These are phyloP conservation scores for Nematopogon swammerdamellus DNA, from an alignment of 2,888 invertebrate species.

Conservation along the genomic window DNA sequence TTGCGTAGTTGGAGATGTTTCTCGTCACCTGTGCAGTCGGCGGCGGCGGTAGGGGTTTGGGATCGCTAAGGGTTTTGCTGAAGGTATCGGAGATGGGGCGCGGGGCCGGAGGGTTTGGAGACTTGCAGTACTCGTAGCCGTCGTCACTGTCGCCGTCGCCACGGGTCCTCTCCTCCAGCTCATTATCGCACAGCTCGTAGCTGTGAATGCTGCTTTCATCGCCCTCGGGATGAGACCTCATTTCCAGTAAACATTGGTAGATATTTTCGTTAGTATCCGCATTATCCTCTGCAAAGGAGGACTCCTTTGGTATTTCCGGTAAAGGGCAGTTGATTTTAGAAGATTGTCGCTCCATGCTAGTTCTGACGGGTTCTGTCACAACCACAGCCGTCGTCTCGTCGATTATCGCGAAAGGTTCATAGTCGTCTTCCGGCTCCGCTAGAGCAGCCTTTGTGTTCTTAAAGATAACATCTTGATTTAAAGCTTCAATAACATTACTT, in stretches of 20 bases:
- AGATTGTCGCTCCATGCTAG: slow-evolving; percentile 20
- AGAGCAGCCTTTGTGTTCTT: slow-evolving; percentile 24
- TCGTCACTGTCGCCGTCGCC: slow-evolving; percentile 49
- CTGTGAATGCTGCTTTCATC: slow-evolving; percentile 50
- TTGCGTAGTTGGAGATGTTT: slow-evolving; percentile 32
- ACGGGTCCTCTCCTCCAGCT: slow-evolving; percentile 39
- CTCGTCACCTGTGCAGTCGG: slow-evolving; percentile 13
- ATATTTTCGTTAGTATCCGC: slow-evolving; percentile 29
- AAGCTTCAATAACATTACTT: slow-evolving; percentile 43
- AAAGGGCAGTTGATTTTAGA: slow-evolving; percentile 48
- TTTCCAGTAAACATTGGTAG: slow-evolving; percentile 44
- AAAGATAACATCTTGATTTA: slow-evolving; percentile 38
- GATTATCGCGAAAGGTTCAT: slow-evolving; percentile 42
- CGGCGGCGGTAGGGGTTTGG: background rate
- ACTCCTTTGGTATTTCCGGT: slow-evolving; percentile 42
- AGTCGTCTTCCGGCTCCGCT: slow-evolving; percentile 34
- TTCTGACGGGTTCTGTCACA: slow-evolving; percentile 25
- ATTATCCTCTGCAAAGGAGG: slow-evolving; percentile 12
- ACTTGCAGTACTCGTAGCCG: slow-evolving; percentile 50
- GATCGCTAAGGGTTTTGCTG: too few relatives aligned
- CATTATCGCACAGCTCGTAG: slow-evolving; percentile 47
- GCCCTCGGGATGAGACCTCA: slow-evolving; percentile 47
- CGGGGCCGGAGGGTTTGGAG: slow-evolving; percentile 42
- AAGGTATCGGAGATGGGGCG: slow-evolving; percentile 20
- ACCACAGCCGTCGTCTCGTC: slow-evolving; percentile 29